Conservation (phyloP, 2,888 invertebrate genomes). For the Tanytarsus gracilentus region DNA sequence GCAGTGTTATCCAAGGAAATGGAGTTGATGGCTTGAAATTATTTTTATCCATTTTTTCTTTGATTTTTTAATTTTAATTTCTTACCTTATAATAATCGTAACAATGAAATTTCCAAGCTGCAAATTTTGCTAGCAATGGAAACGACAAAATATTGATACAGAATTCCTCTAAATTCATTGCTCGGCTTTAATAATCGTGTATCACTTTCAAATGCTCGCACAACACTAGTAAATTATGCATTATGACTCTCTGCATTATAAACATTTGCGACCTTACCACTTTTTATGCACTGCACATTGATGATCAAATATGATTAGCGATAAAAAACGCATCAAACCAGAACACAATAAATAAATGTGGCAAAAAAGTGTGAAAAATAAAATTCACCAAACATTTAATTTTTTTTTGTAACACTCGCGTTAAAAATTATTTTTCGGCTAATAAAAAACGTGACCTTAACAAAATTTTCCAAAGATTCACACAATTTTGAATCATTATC, state of each 20-base stretch:
- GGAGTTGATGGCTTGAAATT: slow-evolving; percentile 34
- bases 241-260: not conserved
- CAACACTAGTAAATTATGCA: slow-evolving; percentile 9
- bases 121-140: slow-evolving; percentile 41
- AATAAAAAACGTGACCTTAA: no score
- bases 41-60: not conserved
- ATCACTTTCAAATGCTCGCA: not conserved
- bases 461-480: no score
- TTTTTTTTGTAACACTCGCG: no score
- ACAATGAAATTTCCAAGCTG: slow-evolving; percentile 41
- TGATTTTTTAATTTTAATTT: not conserved
- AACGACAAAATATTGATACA: slow-evolving; percentile 41
- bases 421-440: no score
- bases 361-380: not conserved
- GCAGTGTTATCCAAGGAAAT: slow-evolving; percentile 37
- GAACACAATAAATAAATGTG: not conserved
- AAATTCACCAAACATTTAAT: not conserved
- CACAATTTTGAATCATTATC: not conserved
- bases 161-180: slow-evolving; percentile 38
- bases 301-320: not conserved
- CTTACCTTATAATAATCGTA: not conserved
- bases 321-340: slow-evolving; percentile 10
- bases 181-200: not conserved
- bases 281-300: no score
- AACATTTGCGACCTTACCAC: not conserved